Conservation (phyloP, 2,888 invertebrate species). For the Cantharis rufa region DNA sequence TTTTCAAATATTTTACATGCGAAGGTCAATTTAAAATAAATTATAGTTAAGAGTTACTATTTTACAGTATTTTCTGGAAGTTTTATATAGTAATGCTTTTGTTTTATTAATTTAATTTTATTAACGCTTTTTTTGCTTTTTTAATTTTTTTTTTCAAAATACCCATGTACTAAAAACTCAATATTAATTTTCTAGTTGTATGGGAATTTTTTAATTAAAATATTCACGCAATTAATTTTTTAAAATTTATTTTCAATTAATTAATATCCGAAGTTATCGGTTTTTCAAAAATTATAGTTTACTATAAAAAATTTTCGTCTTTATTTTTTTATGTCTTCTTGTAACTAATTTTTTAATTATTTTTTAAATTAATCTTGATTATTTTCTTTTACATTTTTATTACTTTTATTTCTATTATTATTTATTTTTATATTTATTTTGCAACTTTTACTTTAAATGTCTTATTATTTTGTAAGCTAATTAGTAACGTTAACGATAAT, state of each 20-base stretch:
- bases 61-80: constrained; percentile 5
- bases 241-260: background rate
- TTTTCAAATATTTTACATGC: constrained; percentile 12
- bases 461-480: background rate
- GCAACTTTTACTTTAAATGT: background rate
- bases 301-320: background rate
- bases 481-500: background rate
- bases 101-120: background rate
- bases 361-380: background rate
- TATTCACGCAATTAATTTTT: background rate
- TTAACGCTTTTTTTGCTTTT: background rate
- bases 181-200: background rate
- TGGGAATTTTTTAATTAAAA: background rate
- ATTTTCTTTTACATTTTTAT: no score
- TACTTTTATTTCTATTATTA: no score
- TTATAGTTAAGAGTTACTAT: constrained; percentile 1
- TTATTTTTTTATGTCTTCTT: background rate
- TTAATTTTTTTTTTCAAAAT: background rate
- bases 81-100: background rate
- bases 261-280: background rate
- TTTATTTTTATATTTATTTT: background rate
- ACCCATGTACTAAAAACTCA: no score
- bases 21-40: background rate
- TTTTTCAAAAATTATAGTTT: background rate
- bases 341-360: background rate